Base-by-base conservation (phyloP, 1,140 invertebrate genomes). In the Caerostris darwini region DNA sequence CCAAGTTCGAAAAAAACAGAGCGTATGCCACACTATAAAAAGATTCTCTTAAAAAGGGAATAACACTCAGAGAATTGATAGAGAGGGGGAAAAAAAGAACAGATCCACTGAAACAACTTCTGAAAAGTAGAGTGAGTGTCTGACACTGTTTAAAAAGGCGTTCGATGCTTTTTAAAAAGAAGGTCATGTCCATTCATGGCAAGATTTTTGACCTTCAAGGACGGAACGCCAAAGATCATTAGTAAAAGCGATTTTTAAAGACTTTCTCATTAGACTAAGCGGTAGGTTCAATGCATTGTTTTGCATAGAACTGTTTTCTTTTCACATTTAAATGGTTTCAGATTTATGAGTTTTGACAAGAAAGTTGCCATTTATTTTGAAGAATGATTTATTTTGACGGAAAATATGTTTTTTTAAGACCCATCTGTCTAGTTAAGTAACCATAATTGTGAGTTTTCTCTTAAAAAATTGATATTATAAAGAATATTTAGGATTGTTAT, bases 161-260 rank as follows among this genome's bases (percentile, higher is more conserved):
- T 88, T 57, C 56, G 58, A 17, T 14, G 6, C 6, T 85, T 88
- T 34, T 67, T 64, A 67, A 53, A 67, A 88, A 88, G 86, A 88
- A 88, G 86, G 86, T 88, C 86, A 88, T 64, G 58, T 88, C 86
- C 86, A 88, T 88, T 88, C 86, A 64, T 85, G 86, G 34, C 10
- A 67, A 88, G 86, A 61, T 88, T 64, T 67, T 88, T 88, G 86
- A 88, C 86, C 86, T 67, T 88, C 86, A 61, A 88, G 57, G 83
- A 34, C 83, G 54, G 57, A 59, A 58, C 54, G 57, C 58, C 50
- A 50, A 61, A 88, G 14, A 64, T 64, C 58, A 88, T 88, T 88
- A 88, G 86, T 17, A 10, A 88, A 88, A 88, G 86, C 7, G 59
- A 53, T 64, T 88, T 88, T 88, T 88, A 85, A 85, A 85, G 83